phyloP scores from a whole-genome alignment of 1,140 invertebrate genomes.

The Rhagoletis pomonella region DNA sequence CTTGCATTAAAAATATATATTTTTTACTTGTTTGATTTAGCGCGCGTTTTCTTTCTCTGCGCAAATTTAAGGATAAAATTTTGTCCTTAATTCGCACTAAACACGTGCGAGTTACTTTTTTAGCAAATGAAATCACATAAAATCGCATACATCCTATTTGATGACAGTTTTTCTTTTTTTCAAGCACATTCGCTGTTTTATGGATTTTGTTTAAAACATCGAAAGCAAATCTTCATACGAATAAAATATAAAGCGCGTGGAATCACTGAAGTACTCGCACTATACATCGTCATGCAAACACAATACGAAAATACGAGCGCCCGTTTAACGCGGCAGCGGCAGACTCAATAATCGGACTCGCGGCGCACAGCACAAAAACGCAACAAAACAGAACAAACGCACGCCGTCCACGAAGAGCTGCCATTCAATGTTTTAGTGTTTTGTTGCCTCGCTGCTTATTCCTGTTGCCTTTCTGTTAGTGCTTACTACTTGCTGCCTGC shows the following conservation, averaged over 20 bases:
- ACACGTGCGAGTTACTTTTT: background rate
- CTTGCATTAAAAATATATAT: background rate
- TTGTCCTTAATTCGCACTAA: background rate
- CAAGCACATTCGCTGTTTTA: no score
- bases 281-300: background rate
- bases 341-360: conserved; percentile 13
- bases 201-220: background rate
- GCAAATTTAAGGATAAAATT: background rate
- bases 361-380: conserved; percentile 42
- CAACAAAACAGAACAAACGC: conserved; percentile 63
- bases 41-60: background rate
- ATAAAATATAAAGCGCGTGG: background rate
- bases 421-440: conserved; percentile 42
- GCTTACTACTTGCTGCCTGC: conserved; percentile 44
- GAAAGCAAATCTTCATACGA: background rate
- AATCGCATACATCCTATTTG: background rate
- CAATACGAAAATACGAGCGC: conserved; percentile 8
- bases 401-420: conserved; percentile 59
- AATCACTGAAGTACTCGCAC: background rate
- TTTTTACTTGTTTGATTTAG: background rate
- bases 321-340: background rate
- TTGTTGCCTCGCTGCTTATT: conserved; percentile 24
- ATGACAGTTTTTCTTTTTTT: no score
- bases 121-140: background rate
- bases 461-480: conserved; percentile 22